These are phyloP conservation scores for Fragum fragum DNA, from an alignment of 2,888 invertebrate species.

Conservation along the genomic window DNA sequence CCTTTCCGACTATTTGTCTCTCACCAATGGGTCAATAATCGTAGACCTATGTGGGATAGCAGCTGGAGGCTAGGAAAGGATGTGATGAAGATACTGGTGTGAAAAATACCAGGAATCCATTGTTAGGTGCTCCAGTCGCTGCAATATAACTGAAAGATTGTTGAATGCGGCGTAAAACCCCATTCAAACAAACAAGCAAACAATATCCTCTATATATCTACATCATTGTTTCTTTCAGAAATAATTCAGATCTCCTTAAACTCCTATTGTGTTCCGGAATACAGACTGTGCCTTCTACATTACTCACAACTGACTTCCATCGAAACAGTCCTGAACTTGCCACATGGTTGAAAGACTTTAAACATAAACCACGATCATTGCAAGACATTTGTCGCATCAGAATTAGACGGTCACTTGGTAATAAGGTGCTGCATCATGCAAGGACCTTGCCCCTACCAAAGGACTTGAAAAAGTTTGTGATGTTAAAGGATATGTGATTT, in stretches of 20 bases:
- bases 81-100: too few relatives aligned
- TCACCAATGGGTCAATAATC: too few relatives aligned
- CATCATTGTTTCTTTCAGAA: slow-evolving; percentile 49
- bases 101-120: too few relatives aligned
- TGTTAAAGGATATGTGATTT: slow-evolving; percentile 46
- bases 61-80: too few relatives aligned
- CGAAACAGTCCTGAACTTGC: slow-evolving; percentile 59
- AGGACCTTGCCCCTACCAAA: slow-evolving; percentile 64
- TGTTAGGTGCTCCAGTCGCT: too few relatives aligned
- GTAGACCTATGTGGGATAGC: too few relatives aligned
- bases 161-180: too few relatives aligned
- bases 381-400: slow-evolving; percentile 67
- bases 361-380: slow-evolving; percentile 65
- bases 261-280: slow-evolving; percentile 70
- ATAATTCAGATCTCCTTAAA: slow-evolving; percentile 60
- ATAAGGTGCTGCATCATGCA: slow-evolving; percentile 63
- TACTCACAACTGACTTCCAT: slow-evolving; percentile 52
- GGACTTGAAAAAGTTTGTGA: slow-evolving; percentile 66
- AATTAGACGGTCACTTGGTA: slow-evolving; percentile 69
- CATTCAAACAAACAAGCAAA: too few relatives aligned
- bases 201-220: too few relatives aligned
- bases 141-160: too few relatives aligned
- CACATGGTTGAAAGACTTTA: slow-evolving; percentile 66
- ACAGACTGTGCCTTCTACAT: slow-evolving; percentile 60
- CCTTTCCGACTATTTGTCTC: too few relatives aligned